These are phyloP conservation scores for Poecilus cupreus DNA, from an alignment of 2,888 invertebrate species.

Conservation along the genomic window DNA sequence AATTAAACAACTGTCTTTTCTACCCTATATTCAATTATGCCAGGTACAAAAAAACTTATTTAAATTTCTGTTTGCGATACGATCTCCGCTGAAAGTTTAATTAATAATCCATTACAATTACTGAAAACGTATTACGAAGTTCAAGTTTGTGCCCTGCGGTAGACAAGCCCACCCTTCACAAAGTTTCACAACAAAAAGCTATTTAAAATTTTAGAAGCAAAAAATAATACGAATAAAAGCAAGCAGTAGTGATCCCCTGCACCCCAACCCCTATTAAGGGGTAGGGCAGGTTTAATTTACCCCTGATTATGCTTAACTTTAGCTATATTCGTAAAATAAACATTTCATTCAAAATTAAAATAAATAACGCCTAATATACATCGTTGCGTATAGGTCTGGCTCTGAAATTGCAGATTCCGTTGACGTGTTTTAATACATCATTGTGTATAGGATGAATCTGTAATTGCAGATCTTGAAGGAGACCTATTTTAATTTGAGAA, in stretches of 20 bases:
- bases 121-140: background rate
- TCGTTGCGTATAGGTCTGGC: too few relatives aligned
- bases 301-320: too few relatives aligned
- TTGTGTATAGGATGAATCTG: too few relatives aligned
- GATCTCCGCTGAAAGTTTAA: background rate
- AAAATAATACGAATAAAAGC: constrained; percentile 11
- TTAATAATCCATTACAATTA: constrained; percentile 31
- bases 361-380: too few relatives aligned
- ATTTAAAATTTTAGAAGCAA: constrained; percentile 20
- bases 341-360: too few relatives aligned
- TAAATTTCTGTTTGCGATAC: background rate
- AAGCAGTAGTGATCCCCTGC: background rate
- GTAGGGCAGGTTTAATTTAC: too few relatives aligned
- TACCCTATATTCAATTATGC: background rate
- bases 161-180: background rate
- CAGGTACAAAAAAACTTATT: constrained; percentile 2
- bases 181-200: constrained; percentile 8
- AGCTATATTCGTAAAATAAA: too few relatives aligned
- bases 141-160: background rate
- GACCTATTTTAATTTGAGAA: too few relatives aligned
- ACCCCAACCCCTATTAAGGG: background rate
- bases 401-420: too few relatives aligned
- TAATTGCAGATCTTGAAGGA: too few relatives aligned
- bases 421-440: too few relatives aligned
- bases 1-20: too few relatives aligned